phyloP scores from a whole-genome alignment of 2,888 invertebrate species.

The Nephrotoma guestfalica region DNA sequence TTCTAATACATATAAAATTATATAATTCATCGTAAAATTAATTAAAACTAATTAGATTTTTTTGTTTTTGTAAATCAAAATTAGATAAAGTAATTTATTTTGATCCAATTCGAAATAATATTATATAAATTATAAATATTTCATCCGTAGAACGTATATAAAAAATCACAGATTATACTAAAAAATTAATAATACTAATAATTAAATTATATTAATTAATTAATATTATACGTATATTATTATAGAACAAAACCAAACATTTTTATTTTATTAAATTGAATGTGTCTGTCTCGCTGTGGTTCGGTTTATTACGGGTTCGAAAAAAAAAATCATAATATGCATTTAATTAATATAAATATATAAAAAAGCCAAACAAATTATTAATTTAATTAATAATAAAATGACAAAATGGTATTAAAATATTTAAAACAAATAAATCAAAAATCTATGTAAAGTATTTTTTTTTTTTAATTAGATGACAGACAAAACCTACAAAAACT shows the following conservation, averaged over 20 bases:
- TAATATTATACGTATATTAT: not conserved
- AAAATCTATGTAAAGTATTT: not conserved
- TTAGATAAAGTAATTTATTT: not conserved
- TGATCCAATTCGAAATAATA: not conserved
- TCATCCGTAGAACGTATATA: not conserved
- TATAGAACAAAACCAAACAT: not conserved
- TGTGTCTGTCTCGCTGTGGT: not conserved
- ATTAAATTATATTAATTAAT: not conserved
- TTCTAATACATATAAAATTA: not conserved
- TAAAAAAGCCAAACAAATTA: not conserved
- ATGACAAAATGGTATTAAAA: not conserved
- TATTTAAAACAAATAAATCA: not conserved
- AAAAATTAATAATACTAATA: not conserved
- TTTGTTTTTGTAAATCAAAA: not conserved
- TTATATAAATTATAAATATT: not conserved
- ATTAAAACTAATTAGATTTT: not conserved
- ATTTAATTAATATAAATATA: not conserved
- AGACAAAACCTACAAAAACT: not conserved
- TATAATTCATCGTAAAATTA: not conserved
- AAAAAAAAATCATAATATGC: not conserved
- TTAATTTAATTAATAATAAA: not conserved
- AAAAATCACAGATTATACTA: too few relatives aligned
- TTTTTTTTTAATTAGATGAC: not conserved
- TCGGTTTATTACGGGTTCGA: not conserved
- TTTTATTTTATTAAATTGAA: not conserved